Evolutionary conservation across 2,888 invertebrate genomes (phyloP).

Genomic region (Fabriciana adippe): DNA sequence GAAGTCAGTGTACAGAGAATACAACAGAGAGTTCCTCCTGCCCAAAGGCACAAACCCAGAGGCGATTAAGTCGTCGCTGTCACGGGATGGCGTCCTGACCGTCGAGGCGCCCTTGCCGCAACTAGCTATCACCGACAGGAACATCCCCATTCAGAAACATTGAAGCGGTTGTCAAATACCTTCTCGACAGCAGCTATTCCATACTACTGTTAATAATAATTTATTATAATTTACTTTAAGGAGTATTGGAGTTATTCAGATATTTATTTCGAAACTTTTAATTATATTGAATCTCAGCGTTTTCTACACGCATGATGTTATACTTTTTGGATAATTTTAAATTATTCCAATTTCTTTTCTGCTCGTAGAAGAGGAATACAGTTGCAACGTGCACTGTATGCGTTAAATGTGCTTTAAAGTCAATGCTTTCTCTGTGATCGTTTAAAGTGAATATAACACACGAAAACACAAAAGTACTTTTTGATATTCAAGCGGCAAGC

Average conservation of each 20-base stretch:
- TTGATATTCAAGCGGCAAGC: constrained; percentile 51
- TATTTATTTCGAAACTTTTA: constrained; percentile 72
- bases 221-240: constrained; percentile 78
- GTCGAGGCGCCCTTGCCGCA: constrained; percentile 98
- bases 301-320: constrained; percentile 47
- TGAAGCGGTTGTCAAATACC: constrained; percentile 56
- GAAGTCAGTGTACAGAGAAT: constrained; percentile 98
- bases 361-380: constrained; percentile 55
- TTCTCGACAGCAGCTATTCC: constrained; percentile 75
- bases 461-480: constrained; percentile 62
- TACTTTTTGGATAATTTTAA: constrained; percentile 57
- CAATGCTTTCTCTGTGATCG: constrained; percentile 69
- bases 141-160: constrained; percentile 90
- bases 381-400: constrained; percentile 51
- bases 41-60: constrained; percentile 99
- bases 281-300: constrained; percentile 74
- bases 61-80: constrained; percentile 96
- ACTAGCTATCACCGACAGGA: constrained; percentile 89
- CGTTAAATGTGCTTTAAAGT: constrained; percentile 59
- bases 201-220: constrained; percentile 79
- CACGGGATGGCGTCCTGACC: constrained; percentile 97
- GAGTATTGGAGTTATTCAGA: constrained; percentile 66
- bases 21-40: constrained; percentile 97
- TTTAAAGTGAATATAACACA: constrained; percentile 58
- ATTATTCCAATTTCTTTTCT: constrained; percentile 51